Evolutionary conservation across 2,888 invertebrate genomes (phyloP).

Genomic region (Galeruca laticollis): DNA sequence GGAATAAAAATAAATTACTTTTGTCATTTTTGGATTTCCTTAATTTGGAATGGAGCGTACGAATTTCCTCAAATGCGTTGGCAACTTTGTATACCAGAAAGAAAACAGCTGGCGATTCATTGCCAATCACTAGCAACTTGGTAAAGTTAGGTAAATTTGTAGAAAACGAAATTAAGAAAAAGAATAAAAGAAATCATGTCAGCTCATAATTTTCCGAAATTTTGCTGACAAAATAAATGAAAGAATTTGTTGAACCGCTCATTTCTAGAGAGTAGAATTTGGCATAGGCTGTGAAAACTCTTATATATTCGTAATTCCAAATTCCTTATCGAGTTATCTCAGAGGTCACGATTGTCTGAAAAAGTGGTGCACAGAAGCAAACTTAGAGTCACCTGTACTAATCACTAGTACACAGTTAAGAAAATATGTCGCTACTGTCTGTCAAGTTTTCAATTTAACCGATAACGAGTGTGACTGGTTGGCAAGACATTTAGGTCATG

Average conservation of each 20-base stretch:
- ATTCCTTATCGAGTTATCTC: conserved; percentile 16
- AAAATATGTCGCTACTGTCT: too few relatives aligned
- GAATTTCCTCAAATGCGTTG: conserved; percentile 44
- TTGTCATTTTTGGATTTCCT: conserved; percentile 39
- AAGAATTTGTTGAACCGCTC: conserved; percentile 19
- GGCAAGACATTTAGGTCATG: conserved; percentile 50
- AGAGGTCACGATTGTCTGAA: conserved; percentile 36
- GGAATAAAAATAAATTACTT: conserved; percentile 35
- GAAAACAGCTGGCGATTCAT: conserved; percentile 41
- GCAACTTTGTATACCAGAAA: conserved; percentile 42
- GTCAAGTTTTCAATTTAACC: too few relatives aligned
- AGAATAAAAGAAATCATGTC: conserved; percentile 26
- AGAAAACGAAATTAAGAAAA: conserved; percentile 32
- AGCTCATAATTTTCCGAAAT: conserved; percentile 16
- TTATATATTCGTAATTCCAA: conserved; percentile 21
- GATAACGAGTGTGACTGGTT: conserved; percentile 51
- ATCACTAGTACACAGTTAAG: conserved; percentile 43
- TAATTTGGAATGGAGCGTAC: conserved; percentile 43
- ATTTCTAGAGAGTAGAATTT: conserved; percentile 5
- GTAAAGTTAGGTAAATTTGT: conserved; percentile 42
- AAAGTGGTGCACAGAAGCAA: conserved; percentile 28
- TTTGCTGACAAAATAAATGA: conserved; percentile 20
- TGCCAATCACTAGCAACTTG: conserved; percentile 45
- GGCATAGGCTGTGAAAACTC: conserved; percentile 10
- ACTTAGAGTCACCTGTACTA: conserved; percentile 28